Percentiles rank a stretch among this genome's conserved stretches.
phyloP scores from a whole-genome alignment of 1,140 invertebrate genomes.

The Pogonomyrmex barbatus region DNA sequence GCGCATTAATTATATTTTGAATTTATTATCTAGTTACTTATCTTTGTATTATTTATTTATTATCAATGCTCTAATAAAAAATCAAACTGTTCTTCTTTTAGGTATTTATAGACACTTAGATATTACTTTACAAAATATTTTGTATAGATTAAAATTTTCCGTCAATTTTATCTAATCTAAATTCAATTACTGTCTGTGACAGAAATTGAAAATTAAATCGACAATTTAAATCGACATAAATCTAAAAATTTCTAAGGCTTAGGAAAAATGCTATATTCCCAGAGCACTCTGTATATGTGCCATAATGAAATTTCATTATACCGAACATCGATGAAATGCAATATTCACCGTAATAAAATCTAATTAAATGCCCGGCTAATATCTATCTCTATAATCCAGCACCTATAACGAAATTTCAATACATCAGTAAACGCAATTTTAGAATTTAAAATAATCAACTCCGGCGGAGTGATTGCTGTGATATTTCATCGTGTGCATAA shows the following conservation, averaged over 20 bases:
- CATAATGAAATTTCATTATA: slow-evolving; percentile 58
- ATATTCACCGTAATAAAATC: slow-evolving; percentile 63
- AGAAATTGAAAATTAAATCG: background rate
- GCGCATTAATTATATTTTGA: background rate
- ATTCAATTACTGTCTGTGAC: background rate
- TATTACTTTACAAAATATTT: background rate
- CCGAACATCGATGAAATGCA: slow-evolving; percentile 57
- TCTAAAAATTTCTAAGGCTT: background rate
- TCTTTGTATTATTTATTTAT: too few relatives aligned
- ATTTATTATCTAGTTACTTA: slow-evolving; percentile 8
- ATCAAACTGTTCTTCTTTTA: background rate
- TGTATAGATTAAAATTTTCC: background rate
- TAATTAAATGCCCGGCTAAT: slow-evolving; percentile 61
- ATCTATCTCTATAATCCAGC: slow-evolving; percentile 48
- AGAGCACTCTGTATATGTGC: slow-evolving; percentile 36
- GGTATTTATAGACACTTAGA: too few relatives aligned
- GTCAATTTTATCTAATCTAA: background rate
- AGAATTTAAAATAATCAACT: slow-evolving; percentile 47
- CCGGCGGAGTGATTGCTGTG: slow-evolving; percentile 12
- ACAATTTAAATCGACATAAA: background rate
- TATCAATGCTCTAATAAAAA: background rate
- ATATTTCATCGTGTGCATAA: background rate
- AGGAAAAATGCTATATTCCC: background rate
- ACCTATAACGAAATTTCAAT: slow-evolving; percentile 56
- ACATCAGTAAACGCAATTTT: slow-evolving; percentile 57